These are phyloP conservation scores for Dermochelys coriacea DNA, from an alignment of 2,797 vertebrate species.

Conservation along the genomic window DNA sequence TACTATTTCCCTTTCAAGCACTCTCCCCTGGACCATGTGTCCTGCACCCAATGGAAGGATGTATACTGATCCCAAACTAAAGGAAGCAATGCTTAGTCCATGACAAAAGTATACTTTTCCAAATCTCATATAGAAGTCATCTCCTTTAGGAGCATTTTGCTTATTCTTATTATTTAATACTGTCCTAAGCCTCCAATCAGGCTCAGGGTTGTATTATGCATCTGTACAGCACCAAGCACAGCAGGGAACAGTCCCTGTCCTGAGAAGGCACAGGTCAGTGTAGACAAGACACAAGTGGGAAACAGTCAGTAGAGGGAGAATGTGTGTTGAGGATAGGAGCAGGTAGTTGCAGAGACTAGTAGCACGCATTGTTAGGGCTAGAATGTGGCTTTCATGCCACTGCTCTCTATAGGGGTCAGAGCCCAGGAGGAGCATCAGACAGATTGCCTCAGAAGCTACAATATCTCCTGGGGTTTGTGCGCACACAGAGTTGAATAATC, in stretches of 20 bases:
- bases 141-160: neutral
- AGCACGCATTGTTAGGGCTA: conserved; percentile 8
- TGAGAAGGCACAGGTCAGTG: neutral
- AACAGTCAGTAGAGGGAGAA: neutral
- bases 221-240: neutral
- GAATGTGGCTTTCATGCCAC: conserved; percentile 9
- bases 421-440: neutral
- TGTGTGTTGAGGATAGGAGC: neutral
- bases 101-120: neutral
- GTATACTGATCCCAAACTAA: neutral
- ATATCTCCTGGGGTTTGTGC: neutral
- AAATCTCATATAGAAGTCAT: neutral
- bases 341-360: conserved; percentile 6
- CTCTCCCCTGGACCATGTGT: neutral
- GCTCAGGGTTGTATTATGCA: neutral
- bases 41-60: neutral
- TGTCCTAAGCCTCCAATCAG: neutral
- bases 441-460: neutral
- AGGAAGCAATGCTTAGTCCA: neutral
- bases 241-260: neutral
- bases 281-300: neutral
- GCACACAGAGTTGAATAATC: conserved; percentile 13
- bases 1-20: neutral
- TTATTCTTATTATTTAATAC: neutral
- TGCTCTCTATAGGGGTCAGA: neutral